Conservation (phyloP, 1,140 invertebrate species). For the Anoplolepis gracilipes region DNA sequence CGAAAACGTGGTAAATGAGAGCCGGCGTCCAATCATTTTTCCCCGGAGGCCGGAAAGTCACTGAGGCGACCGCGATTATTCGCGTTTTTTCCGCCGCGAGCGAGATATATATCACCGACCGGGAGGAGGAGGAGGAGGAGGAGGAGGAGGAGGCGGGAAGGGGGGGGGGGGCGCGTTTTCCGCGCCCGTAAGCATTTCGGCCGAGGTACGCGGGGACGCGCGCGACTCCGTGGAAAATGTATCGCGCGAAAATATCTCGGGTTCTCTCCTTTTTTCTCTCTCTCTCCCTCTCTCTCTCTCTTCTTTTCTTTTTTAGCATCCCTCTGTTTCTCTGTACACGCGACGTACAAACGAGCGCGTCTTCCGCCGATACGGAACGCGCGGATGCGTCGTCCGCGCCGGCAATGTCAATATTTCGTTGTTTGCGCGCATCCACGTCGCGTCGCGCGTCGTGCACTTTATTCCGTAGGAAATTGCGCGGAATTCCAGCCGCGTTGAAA, state of each 20-base stretch:
- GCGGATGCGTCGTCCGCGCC: neutral
- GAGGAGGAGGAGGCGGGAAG: neutral
- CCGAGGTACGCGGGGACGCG: neutral
- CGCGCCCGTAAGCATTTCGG: slow-evolving; percentile 56
- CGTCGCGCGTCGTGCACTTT: slow-evolving; percentile 37
- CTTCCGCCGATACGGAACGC: slow-evolving; percentile 1
- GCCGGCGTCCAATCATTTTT: slow-evolving; percentile 27
- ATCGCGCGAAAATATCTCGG: slow-evolving; percentile 60
- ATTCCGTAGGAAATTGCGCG: slow-evolving; percentile 70
- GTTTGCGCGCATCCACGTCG: slow-evolving; percentile 42
- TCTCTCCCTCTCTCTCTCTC: too few species aligned
- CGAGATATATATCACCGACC: slow-evolving; percentile 56
- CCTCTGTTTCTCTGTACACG: neutral
- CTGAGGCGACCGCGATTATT: slow-evolving; percentile 29
- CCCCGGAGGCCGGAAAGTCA: neutral
- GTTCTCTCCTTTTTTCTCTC: slow-evolving; percentile 6
- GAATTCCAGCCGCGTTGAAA: slow-evolving; percentile 62
- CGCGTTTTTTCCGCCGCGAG: slow-evolving; percentile 20
- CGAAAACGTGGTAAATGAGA: slow-evolving; percentile 18
- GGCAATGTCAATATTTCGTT: slow-evolving; percentile 69
- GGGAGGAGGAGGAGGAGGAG: too few species aligned
- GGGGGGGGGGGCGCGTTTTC: slow-evolving; percentile 33
- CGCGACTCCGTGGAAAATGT: slow-evolving; percentile 66
- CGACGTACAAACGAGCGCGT: slow-evolving; percentile 65
- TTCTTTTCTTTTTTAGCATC: neutral